Percentiles rank a stretch among this genome's conserved stretches.
Evolutionary conservation across 2,888 invertebrate species (phyloP).

Genomic region (Labia minor): DNA sequence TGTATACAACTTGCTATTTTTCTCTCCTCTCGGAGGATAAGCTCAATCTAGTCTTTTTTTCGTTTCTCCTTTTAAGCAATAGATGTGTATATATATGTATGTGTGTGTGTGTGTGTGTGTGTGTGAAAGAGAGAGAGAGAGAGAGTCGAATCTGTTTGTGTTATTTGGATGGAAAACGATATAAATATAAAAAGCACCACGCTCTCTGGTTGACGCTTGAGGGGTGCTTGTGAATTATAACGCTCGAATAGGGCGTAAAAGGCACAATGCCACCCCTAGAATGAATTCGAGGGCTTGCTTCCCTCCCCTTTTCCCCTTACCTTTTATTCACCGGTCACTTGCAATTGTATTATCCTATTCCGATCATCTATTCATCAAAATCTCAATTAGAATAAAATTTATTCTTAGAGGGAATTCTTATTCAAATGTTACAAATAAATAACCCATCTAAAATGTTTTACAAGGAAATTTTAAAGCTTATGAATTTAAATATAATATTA

Average conservation of each 20-base stretch:
- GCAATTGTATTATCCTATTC: not conserved
- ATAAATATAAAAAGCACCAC: slow-evolving; percentile 4
- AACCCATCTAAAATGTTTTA: too few relatives aligned
- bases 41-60: not conserved
- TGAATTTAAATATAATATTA: too few relatives aligned
- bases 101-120: not conserved
- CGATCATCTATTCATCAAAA: not conserved
- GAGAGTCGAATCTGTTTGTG: not conserved
- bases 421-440: too few relatives aligned
- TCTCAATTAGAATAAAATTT: not conserved
- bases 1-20: slow-evolving; percentile 13
- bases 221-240: slow-evolving; percentile 13
- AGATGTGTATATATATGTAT: too few relatives aligned
- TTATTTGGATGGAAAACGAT: slow-evolving; percentile 9
- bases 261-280: slow-evolving; percentile 1
- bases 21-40: not conserved
- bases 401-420: too few relatives aligned
- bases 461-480: too few relatives aligned
- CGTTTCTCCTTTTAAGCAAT: not conserved
- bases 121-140: too few relatives aligned
- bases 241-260: slow-evolving; percentile 1
- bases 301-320: too few relatives aligned
- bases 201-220: slow-evolving; percentile 5
- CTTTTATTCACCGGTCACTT: slow-evolving; percentile 13
- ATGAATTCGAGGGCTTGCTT: not conserved